phyloP scores from a whole-genome alignment of 2,113 vertebrate genomes.

The Nycticorax nycticorax region DNA sequence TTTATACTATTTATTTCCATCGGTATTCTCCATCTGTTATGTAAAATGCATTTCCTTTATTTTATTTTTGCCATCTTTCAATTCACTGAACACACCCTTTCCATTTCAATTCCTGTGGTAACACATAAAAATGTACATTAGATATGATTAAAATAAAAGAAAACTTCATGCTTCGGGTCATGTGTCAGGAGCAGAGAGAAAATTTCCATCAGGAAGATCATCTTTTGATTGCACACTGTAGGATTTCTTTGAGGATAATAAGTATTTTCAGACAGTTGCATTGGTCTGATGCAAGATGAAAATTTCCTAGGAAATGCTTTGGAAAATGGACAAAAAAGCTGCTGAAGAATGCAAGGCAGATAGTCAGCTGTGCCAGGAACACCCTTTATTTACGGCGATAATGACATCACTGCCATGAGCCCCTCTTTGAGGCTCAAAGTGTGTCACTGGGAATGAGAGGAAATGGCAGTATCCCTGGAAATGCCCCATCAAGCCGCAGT shows the following conservation, averaged over 20 bases:
- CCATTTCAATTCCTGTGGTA: neutral
- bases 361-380: neutral
- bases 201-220: neutral
- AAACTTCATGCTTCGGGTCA: neutral
- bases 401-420: neutral
- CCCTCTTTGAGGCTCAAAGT: neutral
- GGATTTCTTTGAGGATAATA: neutral
- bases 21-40: neutral
- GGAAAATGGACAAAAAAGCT: neutral
- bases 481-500: neutral
- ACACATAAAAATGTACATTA: neutral
- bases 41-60: neutral
- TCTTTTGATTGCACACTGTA: neutral
- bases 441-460: neutral
- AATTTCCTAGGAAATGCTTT: neutral
- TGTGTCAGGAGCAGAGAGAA: neutral
- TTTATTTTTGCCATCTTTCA: neutral
- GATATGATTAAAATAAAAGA: neutral
- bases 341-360: neutral
- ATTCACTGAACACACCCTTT: neutral
- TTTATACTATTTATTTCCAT: neutral
- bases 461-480: constrained; percentile 41
- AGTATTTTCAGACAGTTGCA: neutral
- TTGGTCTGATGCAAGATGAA: neutral
- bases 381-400: neutral